Evolutionary conservation across 1,140 invertebrate species (phyloP).

Genomic region (Centruroides sculpturatus): DNA sequence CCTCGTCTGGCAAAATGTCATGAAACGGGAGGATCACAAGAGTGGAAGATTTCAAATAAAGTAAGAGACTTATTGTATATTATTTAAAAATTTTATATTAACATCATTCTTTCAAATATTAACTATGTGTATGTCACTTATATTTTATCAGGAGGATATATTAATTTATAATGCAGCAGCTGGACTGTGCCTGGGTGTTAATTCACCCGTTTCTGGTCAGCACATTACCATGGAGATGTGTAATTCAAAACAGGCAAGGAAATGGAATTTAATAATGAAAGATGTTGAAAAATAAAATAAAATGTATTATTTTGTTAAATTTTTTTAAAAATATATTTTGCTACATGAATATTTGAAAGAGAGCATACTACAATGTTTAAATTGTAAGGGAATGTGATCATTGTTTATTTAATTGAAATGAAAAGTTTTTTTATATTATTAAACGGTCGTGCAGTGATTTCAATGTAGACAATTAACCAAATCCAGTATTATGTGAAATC

Average conservation of each 20-base stretch:
- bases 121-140: conserved; percentile 1
- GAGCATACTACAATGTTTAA: too few relatives aligned
- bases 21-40: conserved; percentile 73
- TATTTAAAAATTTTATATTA: background rate
- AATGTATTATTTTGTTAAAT: too few relatives aligned
- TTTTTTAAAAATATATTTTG: too few relatives aligned
- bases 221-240: conserved; percentile 24
- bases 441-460: too few relatives aligned
- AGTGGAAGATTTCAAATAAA: conserved; percentile 61
- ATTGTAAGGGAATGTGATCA: too few relatives aligned
- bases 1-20: conserved; percentile 77
- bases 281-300: too few relatives aligned
- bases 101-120: background rate
- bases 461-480: too few relatives aligned
- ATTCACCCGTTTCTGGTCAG: conserved; percentile 11
- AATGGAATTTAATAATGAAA: conserved; percentile 13
- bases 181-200: conserved; percentile 55
- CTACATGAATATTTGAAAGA: too few relatives aligned
- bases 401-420: too few relatives aligned
- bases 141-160: conserved; percentile 39
- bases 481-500: too few relatives aligned
- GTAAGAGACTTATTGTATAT: conserved; percentile 30
- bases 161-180: conserved; percentile 73
- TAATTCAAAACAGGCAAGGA: conserved; percentile 12
- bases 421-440: too few relatives aligned